Base-by-base conservation (phyloP, 1,140 invertebrate genomes). In the Zaprionus capensis region DNA sequence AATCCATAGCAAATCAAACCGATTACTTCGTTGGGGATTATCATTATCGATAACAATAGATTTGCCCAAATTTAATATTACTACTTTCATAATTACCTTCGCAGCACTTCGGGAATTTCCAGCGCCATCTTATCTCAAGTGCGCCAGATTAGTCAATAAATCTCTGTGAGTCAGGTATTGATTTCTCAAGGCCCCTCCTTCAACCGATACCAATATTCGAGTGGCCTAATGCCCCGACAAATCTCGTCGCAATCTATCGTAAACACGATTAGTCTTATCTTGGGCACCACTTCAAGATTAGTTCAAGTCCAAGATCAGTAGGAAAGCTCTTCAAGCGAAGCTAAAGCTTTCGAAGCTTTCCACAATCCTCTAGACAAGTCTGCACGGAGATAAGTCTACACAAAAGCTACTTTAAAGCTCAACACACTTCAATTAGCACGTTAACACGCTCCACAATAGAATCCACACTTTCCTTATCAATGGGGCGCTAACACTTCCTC, bases 361-460 rank as follows among this genome's bases (percentile, higher is more conserved):
- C 12, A 31, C 14, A 44, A 14, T 71, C 61, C 61, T 49, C 61
- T 36, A n/a, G 12, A 20, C 28, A 57, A 36, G 46, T 64, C 49
- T 53, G 64, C 53, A 64, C 3, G 4, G 20, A 41, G 2, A 24
- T 0, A 63, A 63, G 31, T 72, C 55, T 73, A 59, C 64, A 73
- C 2, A 36, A 61, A 73, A 73, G 70, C 70, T 65, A 12, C 1
- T 1, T 7, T n/a, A 68, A 61, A 74, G 66, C 59, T 75, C 41
- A 20, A 34, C 28, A 26, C 41, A 22, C 20, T 61, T 74, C 36
- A 34, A 68, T 68, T 59, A 68, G 11, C 56, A 69, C 59, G 28
- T 38, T 56, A 36, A 31, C 71, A 59, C 15, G 34, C 57, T 46
- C n/a, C 63, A 26, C 26, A 44, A 17, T 22, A 55, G 24, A 24